Conservation (phyloP, 2,888 invertebrate species). For the Epinotia bilunana region DNA sequence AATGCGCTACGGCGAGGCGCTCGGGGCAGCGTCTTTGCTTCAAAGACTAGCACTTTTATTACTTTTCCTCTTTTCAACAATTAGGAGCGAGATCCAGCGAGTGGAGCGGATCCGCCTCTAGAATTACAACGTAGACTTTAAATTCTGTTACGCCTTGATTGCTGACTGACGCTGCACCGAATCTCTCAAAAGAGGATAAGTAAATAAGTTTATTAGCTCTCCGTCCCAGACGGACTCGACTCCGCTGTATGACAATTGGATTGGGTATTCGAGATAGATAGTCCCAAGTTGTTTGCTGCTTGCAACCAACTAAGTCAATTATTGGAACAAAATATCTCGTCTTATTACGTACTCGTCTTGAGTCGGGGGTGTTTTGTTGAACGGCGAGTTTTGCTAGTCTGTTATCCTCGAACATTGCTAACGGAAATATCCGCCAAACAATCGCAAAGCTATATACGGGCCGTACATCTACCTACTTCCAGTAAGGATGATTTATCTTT, state of each 20-base stretch:
- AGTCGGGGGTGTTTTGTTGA: slow-evolving; percentile 34
- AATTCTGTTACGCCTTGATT: slow-evolving; percentile 72
- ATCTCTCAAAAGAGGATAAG: slow-evolving; percentile 46
- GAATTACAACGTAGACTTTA: slow-evolving; percentile 74
- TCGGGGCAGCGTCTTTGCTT: slow-evolving; percentile 73
- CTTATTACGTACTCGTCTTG: slow-evolving; percentile 35
- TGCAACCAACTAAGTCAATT: slow-evolving; percentile 44
- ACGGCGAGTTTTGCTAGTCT: slow-evolving; percentile 36
- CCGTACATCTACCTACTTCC: background rate
- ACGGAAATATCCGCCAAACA: slow-evolving; percentile 25
- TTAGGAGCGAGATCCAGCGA: slow-evolving; percentile 74
- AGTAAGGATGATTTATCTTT: slow-evolving; percentile 17
- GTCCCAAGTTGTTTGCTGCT: slow-evolving; percentile 38
- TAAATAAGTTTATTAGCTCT: slow-evolving; percentile 74
- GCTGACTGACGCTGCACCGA: slow-evolving; percentile 54
- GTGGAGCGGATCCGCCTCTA: slow-evolving; percentile 69
- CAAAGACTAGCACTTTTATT: slow-evolving; percentile 82
- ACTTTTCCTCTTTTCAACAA: slow-evolving; percentile 80
- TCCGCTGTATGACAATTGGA: slow-evolving; percentile 66
- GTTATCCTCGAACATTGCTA: slow-evolving; percentile 29
- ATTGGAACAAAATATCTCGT: slow-evolving; percentile 42
- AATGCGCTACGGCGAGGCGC: slow-evolving; percentile 73
- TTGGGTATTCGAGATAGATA: slow-evolving; percentile 64
- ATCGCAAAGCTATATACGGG: slow-evolving; percentile 7
- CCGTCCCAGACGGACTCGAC: slow-evolving; percentile 53